A percentile compares a stretch with the other conserved stretches of the same genome.
Conservation (phyloP, 2,113 vertebrate genomes). For the Struthidea cinerea region DNA sequence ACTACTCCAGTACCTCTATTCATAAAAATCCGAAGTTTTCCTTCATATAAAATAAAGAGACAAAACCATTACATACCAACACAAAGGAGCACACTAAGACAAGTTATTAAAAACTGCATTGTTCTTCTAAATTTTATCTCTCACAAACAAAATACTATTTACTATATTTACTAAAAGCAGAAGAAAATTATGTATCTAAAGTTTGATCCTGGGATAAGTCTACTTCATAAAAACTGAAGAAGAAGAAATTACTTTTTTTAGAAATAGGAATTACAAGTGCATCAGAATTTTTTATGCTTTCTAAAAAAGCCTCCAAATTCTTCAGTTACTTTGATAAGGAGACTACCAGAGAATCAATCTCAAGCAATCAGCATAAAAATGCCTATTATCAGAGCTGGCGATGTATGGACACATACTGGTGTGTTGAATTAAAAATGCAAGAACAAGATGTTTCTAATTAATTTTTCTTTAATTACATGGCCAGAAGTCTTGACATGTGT, state of each 20-base stretch:
- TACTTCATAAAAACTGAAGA: background rate
- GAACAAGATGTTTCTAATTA: background rate
- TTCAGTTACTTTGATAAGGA: background rate
- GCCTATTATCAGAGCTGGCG: background rate
- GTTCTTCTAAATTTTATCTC: background rate
- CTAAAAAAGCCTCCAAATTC: background rate
- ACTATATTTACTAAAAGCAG: background rate
- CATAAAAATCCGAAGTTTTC: background rate
- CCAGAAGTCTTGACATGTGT: background rate
- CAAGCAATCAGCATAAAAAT: background rate
- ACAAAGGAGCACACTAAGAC: background rate
- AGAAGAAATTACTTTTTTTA: background rate
- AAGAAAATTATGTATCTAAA: background rate
- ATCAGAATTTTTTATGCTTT: background rate
- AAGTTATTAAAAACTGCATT: background rate
- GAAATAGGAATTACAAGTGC: background rate
- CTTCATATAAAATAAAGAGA: background rate
- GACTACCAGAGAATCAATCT: background rate
- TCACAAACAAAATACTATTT: background rate
- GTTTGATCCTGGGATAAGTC: background rate
- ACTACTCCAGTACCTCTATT: background rate
- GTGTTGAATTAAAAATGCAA: background rate
- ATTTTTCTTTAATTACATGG: background rate
- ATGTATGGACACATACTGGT: background rate
- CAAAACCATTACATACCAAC: background rate